Evolutionary conservation across 2,888 invertebrate genomes (phyloP), one percentile per base, ranked within the genome.

Genomic region (Gymnosoma rotundatum): DNA sequence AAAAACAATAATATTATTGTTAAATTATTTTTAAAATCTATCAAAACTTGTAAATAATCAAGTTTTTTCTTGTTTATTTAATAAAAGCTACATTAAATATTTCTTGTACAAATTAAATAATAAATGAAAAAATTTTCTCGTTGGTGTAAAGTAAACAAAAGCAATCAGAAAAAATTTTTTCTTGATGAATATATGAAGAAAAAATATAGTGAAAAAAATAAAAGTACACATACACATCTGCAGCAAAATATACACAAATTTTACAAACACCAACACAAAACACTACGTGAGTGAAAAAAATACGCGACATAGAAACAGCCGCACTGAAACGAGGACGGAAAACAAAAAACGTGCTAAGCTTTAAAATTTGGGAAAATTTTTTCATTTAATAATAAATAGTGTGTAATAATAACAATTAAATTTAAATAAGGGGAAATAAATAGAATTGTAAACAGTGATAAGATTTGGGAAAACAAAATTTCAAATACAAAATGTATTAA

Each of bases 301-400:
- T 83, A 84, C 76, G 73, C 83, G 83, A 84, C 83, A 80, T 83
- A 83, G 83, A 83, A 83, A 83, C 83, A 83, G 83, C 79, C 83
- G 83, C 83, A 79, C 60, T 79, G 75, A 83, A 83, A 79, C 83
- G 83, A 78, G 83, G 66, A 83, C 79, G 70, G 70, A 76, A 79
- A 83, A 83, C 66, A 83, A 83, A 83, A 83, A 83, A 83, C 83
- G 83, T 83, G 83, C 83, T 83, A 75, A 64, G 70, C 70, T 75
- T 79, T 48, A 66, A 74, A 61, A 76, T 56, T 70, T 66, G 14
- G 52, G 66, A 79, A 79, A 76, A 52, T 42, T 72, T 72, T 18
- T 25, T 56, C 5, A 54, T 78, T 69, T 67, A 67, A 56, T 64
- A 67, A 67, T 50, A 69, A 74, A 63, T 21, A 56, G 48, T 63